Evolutionary conservation across 2,888 invertebrate species (phyloP).

Genomic region (Macrosoma leucophasiata): DNA sequence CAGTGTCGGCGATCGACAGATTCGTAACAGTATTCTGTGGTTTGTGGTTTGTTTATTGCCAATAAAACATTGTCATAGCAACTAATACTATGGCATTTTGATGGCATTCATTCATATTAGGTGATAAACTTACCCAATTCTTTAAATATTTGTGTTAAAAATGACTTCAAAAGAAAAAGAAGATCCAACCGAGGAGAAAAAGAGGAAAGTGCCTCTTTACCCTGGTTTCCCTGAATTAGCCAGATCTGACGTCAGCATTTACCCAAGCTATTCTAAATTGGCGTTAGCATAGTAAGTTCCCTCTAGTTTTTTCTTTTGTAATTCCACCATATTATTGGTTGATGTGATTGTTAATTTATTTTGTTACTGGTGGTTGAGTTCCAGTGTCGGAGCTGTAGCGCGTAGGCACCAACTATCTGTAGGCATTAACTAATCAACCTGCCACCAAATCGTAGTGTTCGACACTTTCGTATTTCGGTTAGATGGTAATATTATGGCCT

Average conservation of each 20-base stretch:
- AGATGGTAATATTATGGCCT: too few relatives aligned
- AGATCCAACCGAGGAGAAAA: constrained; percentile 30
- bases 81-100: too few relatives aligned
- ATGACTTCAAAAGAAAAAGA: constrained; percentile 26
- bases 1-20: too few relatives aligned
- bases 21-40: constrained; percentile 8
- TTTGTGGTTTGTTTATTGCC: constrained; percentile 4
- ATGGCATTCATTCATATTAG: constrained; percentile 1
- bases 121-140: constrained; percentile 5
- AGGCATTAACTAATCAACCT: too few relatives aligned
- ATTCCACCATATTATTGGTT: too few relatives aligned
- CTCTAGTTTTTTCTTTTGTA: too few relatives aligned
- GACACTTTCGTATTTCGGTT: too few relatives aligned
- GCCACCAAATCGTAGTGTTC: too few relatives aligned
- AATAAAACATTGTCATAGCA: constrained; percentile 14
- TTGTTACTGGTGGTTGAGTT: too few relatives aligned
- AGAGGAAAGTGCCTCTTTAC: constrained; percentile 47
- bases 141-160: constrained; percentile 6
- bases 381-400: too few relatives aligned
- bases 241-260: constrained; percentile 76
- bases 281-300: constrained; percentile 78
- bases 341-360: too few relatives aligned
- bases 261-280: constrained; percentile 77
- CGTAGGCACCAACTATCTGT: too few relatives aligned
- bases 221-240: constrained; percentile 72